Evolutionary conservation across 2,113 vertebrate species (phyloP).

Genomic region (Neopipo cinnamomea): DNA sequence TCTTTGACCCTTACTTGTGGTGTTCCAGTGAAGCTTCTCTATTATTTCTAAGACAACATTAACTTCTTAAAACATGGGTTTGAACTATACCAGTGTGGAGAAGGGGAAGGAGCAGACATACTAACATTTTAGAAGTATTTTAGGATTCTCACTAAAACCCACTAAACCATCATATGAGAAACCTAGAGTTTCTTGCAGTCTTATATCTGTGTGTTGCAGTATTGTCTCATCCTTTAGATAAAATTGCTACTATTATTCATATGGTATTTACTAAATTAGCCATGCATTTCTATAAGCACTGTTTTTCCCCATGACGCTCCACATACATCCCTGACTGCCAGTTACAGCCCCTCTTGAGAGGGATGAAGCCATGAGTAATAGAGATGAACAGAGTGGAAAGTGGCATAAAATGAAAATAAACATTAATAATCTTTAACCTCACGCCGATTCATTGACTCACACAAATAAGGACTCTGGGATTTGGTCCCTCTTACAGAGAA

Average conservation of each 20-base stretch:
- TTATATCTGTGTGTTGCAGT: not conserved
- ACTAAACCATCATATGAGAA: not conserved
- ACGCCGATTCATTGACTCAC: not conserved
- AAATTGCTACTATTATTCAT: not conserved
- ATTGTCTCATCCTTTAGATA: not conserved
- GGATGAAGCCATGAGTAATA: not conserved
- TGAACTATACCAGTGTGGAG: not conserved
- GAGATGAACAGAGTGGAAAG: not conserved
- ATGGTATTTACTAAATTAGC: not conserved
- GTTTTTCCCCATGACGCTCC: not conserved
- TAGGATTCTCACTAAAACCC: not conserved
- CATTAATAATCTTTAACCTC: constrained; percentile 17
- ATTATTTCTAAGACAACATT: not conserved
- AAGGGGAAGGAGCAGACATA: not conserved
- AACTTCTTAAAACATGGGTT: not conserved
- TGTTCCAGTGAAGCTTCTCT: not conserved
- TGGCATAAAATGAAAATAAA: constrained; percentile 1
- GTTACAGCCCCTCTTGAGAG: not conserved
- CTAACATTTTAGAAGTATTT: not conserved
- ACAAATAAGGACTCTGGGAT: not conserved
- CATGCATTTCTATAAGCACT: not conserved
- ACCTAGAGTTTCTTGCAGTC: not conserved
- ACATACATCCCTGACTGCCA: not conserved
- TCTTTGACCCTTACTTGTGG: not conserved
- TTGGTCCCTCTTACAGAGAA: not conserved